Evolutionary conservation across 2,888 invertebrate species (phyloP).

Genomic region (Eupithecia pulchellata): DNA sequence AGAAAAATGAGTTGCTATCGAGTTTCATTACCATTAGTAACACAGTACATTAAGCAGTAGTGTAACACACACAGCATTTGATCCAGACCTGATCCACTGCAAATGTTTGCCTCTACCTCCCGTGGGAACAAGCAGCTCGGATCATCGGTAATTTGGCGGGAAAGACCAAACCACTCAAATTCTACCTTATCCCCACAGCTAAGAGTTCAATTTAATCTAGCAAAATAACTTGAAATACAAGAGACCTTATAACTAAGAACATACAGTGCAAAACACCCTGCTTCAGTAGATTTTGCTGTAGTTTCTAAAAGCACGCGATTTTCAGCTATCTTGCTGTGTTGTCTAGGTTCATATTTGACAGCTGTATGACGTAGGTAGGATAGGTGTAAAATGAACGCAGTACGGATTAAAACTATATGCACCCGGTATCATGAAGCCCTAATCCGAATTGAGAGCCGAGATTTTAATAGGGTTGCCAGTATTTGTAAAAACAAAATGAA

Average conservation of each 20-base stretch:
- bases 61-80: constrained; percentile 37
- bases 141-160: constrained; percentile 22
- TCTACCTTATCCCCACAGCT: constrained; percentile 8
- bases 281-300: constrained; percentile 11
- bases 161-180: constrained; percentile 11
- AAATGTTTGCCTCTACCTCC: constrained; percentile 48
- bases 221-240: constrained; percentile 3
- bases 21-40: constrained; percentile 30
- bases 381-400: constrained; percentile 25
- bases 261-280: constrained; percentile 12
- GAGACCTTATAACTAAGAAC: constrained; percentile 5
- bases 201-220: constrained; percentile 4
- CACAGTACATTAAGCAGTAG: constrained; percentile 25
- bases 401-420: constrained; percentile 25
- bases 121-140: constrained; percentile 45
- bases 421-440: constrained; percentile 38
- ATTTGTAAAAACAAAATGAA: neutral
- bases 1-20: neutral
- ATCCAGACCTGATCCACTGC: constrained; percentile 46
- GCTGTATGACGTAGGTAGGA: constrained; percentile 15
- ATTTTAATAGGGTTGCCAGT: constrained; percentile 35
- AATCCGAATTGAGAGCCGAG: constrained; percentile 26
- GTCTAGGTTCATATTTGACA: constrained; percentile 7
- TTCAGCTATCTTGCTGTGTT: neutral
- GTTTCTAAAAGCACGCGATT: neutral